These are phyloP conservation scores for Parelbella ahira DNA, from an alignment of 2,888 invertebrate species.

Conservation along the genomic window DNA sequence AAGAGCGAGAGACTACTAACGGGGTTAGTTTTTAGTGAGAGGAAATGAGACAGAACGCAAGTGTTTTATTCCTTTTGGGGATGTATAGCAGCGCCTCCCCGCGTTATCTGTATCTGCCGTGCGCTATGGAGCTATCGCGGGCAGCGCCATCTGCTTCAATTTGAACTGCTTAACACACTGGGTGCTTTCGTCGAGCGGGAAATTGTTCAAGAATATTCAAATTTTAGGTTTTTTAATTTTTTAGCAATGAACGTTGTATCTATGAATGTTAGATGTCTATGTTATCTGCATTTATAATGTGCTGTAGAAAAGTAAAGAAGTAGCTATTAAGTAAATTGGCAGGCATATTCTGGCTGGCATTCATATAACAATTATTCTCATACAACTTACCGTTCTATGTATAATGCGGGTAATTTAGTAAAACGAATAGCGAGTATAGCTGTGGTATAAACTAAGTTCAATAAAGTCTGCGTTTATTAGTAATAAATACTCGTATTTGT, in stretches of 20 bases:
- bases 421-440: too few species aligned
- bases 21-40: conserved; percentile 44
- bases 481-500: too few species aligned
- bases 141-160: conserved; percentile 55
- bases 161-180: conserved; percentile 43
- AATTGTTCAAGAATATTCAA: neutral
- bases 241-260: too few species aligned
- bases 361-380: too few species aligned
- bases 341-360: too few species aligned
- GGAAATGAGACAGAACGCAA: conserved; percentile 44
- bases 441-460: too few species aligned
- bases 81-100: conserved; percentile 71
- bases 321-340: neutral
- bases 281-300: too few species aligned
- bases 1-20: conserved; percentile 42
- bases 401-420: too few species aligned
- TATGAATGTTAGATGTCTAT: too few species aligned
- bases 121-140: conserved; percentile 68
- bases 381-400: too few species aligned
- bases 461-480: too few species aligned
- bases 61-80: conserved; percentile 48
- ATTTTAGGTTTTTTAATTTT: too few species aligned
- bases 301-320: neutral
- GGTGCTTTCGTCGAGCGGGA: conserved; percentile 31
- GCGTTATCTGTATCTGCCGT: conserved; percentile 69